A percentile compares a stretch with the other conserved stretches of the same genome.
Evolutionary conservation across 2,113 vertebrate species (phyloP).

Genomic region (Pionites leucogaster): DNA sequence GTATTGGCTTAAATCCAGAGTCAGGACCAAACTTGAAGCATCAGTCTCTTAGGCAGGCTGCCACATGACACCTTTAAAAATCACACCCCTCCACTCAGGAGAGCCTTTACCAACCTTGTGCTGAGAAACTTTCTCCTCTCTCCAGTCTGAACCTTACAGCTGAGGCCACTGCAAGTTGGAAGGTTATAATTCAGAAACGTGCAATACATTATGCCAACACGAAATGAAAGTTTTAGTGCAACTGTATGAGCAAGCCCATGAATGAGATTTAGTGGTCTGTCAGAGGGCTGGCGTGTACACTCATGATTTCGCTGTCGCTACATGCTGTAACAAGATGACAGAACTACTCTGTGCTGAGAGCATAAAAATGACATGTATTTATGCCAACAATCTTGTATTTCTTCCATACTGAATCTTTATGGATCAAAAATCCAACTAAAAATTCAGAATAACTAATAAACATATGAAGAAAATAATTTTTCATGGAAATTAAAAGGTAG

Average conservation of each 20-base stretch:
- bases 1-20: slow-evolving; percentile 43
- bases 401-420: background rate
- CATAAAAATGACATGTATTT: background rate
- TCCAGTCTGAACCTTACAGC: background rate
- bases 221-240: background rate
- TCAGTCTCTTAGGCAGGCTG: slow-evolving; percentile 35
- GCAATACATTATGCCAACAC: background rate
- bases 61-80: background rate
- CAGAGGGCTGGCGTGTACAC: background rate
- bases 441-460: background rate
- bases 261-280: background rate
- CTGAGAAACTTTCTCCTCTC: background rate
- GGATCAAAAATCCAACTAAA: background rate
- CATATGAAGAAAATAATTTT: background rate
- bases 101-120: background rate
- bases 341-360: background rate
- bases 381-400: background rate
- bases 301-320: background rate
- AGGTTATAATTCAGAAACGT: background rate
- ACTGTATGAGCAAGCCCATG: background rate
- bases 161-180: background rate
- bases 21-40: slow-evolving; percentile 30
- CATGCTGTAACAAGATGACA: background rate
- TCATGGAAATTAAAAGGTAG: background rate
- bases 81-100: background rate